Percentiles rank a stretch among this genome's conserved stretches.
Conservation (phyloP, 2,113 vertebrate species). For the Cebidichthys violaceus region DNA sequence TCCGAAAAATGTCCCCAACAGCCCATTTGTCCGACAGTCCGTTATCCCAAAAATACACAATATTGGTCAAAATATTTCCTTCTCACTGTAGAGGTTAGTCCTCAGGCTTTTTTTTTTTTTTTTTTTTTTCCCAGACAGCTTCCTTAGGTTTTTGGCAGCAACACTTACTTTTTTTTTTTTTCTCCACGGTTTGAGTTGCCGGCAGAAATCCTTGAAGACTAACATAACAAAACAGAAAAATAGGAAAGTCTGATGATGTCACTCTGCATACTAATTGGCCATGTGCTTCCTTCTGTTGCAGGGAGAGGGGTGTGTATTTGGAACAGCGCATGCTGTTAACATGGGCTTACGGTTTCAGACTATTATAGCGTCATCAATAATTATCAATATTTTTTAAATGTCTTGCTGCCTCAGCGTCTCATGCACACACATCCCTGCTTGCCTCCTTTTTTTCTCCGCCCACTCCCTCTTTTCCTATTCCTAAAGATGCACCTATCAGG, state of each 20-base stretch:
- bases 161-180: too few species aligned
- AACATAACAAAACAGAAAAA: not conserved
- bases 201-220: not conserved
- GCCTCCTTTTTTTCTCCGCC: not conserved
- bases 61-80: too few species aligned
- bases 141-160: not conserved
- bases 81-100: too few species aligned
- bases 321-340: too few species aligned
- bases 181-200: too few species aligned
- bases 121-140: too few species aligned
- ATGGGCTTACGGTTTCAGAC: not conserved
- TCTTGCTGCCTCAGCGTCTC: not conserved
- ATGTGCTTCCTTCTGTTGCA: too few species aligned
- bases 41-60: too few species aligned
- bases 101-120: too few species aligned
- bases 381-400: constrained; percentile 11
- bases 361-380: not conserved
- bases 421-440: constrained; percentile 1
- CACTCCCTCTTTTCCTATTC: constrained; percentile 1
- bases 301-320: not conserved
- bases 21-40: too few species aligned
- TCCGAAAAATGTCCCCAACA: not conserved
- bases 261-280: not conserved
- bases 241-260: not conserved
- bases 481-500: constrained; percentile 24